Evolutionary conservation across 2,888 invertebrate species (phyloP), one percentile per base, ranked within the genome.

Genomic region (Ferdinandea cuprea): DNA sequence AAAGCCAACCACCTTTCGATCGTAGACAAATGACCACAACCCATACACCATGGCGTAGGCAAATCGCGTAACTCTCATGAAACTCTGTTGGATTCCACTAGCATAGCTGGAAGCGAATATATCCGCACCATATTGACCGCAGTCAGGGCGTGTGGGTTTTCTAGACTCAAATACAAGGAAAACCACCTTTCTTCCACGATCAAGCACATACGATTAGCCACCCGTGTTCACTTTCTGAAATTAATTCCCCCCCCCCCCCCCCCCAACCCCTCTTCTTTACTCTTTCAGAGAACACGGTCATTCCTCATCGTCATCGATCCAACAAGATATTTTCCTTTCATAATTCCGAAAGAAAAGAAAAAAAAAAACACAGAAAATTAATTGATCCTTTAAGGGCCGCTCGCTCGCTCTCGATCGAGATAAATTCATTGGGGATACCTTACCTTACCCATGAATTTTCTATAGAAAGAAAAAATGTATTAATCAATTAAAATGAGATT

Each of bases 381-480:
- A 81, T 81, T 81, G 76, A 81, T 81, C 81, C 81, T 81, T 81
- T 77, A 71, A 81, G 69, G 52, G 63, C 71, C 42, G 17, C 54
- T 37, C 48, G 44, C 58, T 68, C 61, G 59, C 48, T 73, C 54
- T 68, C 61, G 66, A 68, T 68, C 61, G 66, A 48, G 69, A 71
- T 1, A 44, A 52, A 65, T 76, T 44, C 5, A 7, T 32, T 50
- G 52, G 6, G 8, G 21, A 52, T 5, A 9, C n/a, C n/a, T n/a
- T n/a, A n/a, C n/a, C n/a, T n/a, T n/a, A n/a, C n/a, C n/a, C n/a
- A n/a, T n/a, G n/a, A n/a, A n/a, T n/a, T n/a, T n/a, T n/a, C n/a
- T n/a, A n/a, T n/a, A n/a, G n/a, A n/a, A n/a, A n/a, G n/a, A n/a
- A n/a, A n/a, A n/a, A n/a, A n/a, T n/a, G n/a, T 54, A 65, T 74